These are phyloP conservation scores for Acrocephalus kingi DNA, from an alignment of 2,113 vertebrate genomes.

Conservation along the genomic window DNA sequence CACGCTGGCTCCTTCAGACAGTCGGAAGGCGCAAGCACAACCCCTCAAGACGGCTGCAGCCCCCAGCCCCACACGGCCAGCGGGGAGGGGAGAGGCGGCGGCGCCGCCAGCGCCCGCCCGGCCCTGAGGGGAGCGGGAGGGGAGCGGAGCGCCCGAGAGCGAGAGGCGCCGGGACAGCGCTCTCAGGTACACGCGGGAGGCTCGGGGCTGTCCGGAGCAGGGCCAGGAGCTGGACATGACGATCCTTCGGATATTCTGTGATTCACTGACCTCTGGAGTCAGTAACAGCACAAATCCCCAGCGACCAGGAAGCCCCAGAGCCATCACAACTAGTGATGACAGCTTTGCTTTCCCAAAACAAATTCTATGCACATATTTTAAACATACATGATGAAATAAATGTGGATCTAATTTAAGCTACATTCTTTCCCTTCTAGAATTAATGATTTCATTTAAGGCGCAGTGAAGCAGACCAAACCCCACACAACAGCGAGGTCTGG, in stretches of 20 bases:
- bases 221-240: not conserved
- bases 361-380: not conserved
- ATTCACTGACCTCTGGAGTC: not conserved
- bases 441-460: not conserved
- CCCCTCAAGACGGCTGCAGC: rapidly evolving
- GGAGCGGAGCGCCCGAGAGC: too few species aligned
- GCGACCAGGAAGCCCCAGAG: not conserved
- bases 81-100: not conserved
- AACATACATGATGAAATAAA: not conserved
- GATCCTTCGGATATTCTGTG: not conserved
- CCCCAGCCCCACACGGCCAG: not conserved
- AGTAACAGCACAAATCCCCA: not conserved
- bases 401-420: not conserved
- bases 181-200: too few species aligned
- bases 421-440: not conserved
- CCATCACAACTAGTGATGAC: not conserved
- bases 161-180: too few species aligned
- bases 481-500: not conserved
- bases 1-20: rapidly evolving
- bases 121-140: not conserved
- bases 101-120: not conserved
- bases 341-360: not conserved
- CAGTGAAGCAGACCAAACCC: not conserved
- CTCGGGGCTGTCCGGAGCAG: not conserved
- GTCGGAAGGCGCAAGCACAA: rapidly evolving